phyloP scores from a whole-genome alignment of 2,113 vertebrate genomes.

The Tor tambroides region DNA sequence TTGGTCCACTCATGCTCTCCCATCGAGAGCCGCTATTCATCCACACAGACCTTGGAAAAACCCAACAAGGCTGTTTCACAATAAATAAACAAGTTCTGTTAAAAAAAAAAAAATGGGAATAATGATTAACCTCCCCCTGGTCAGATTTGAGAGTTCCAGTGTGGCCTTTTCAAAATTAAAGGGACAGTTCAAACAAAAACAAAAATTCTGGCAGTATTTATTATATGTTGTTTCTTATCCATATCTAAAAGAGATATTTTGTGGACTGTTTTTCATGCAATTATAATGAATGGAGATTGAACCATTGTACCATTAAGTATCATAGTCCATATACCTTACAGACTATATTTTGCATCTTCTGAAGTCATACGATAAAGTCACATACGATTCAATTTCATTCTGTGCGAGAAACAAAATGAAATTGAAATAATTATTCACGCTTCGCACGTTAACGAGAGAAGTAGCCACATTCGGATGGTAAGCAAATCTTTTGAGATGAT shows the following conservation, averaged over 20 bases:
- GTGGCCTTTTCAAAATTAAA: neutral
- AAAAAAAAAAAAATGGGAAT: neutral
- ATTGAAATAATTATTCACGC: neutral
- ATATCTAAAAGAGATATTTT: neutral
- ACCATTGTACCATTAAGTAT: neutral
- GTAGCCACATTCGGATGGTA: neutral
- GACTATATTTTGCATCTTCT: no score
- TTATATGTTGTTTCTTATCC: neutral
- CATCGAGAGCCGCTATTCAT: constrained; percentile 44
- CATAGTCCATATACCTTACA: no score
- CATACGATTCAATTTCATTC: neutral
- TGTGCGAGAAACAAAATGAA: neutral
- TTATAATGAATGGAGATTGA: neutral
- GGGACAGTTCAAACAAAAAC: neutral
- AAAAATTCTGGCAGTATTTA: neutral
- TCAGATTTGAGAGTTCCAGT: neutral
- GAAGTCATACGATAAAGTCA: no score
- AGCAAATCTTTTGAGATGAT: neutral
- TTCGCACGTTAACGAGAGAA: neutral
- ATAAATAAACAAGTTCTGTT: constrained; percentile 36
- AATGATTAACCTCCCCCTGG: neutral
- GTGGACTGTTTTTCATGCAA: neutral
- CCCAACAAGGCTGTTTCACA: constrained; percentile 37
- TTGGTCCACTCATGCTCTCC: constrained; percentile 40
- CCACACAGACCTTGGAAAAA: constrained; percentile 46